phyloP scores from a whole-genome alignment of 2,888 invertebrate species.

The Anoplius nigerrimus region DNA sequence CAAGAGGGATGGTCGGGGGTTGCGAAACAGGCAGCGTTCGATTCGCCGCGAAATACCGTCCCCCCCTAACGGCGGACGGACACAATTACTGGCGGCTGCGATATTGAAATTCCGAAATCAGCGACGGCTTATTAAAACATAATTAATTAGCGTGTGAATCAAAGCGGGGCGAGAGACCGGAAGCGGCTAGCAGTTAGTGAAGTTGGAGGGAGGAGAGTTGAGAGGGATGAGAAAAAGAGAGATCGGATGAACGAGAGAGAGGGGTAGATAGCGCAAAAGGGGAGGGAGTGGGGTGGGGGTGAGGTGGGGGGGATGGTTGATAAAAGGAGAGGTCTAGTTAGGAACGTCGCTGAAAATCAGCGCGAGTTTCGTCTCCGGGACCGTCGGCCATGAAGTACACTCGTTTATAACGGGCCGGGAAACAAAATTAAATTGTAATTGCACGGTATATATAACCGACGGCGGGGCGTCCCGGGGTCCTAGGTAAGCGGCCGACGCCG shows the following conservation, averaged over 20 bases:
- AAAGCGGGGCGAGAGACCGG: slow-evolving; percentile 31
- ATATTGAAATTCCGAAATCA: slow-evolving; percentile 55
- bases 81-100: slow-evolving; percentile 16
- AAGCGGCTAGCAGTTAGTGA: slow-evolving; percentile 8
- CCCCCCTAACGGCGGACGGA: too few relatives aligned
- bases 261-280: slow-evolving; percentile 7
- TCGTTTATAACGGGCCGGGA: slow-evolving; percentile 58
- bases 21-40: not conserved
- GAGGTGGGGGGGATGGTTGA: too few relatives aligned
- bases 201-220: slow-evolving; percentile 2
- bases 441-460: slow-evolving; percentile 56
- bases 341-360: slow-evolving; percentile 50
- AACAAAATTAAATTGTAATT: slow-evolving; percentile 65
- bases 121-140: slow-evolving; percentile 56
- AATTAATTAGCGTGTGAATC: slow-evolving; percentile 61
- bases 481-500: slow-evolving; percentile 57
- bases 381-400: slow-evolving; percentile 57
- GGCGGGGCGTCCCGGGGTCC: slow-evolving; percentile 42
- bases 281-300: too few relatives aligned
- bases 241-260: not conserved
- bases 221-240: not conserved
- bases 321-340: slow-evolving; percentile 37
- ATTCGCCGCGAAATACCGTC: too few relatives aligned
- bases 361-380: slow-evolving; percentile 40
- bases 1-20: not conserved